Conservation (phyloP, 2,888 invertebrate genomes). For the Gortyna flavago region DNA sequence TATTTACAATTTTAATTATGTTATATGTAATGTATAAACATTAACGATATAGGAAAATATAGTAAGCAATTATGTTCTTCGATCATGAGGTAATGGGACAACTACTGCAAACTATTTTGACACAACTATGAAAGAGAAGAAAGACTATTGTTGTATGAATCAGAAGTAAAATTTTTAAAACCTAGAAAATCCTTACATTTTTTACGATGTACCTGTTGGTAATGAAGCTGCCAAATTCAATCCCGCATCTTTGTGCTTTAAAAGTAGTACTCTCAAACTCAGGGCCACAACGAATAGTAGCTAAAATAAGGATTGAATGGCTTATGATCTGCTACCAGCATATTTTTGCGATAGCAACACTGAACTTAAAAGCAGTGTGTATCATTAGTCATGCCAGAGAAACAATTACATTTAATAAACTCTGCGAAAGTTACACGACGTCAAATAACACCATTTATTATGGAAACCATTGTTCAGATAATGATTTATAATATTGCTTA, state of each 20-base stretch:
- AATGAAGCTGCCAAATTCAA: not conserved
- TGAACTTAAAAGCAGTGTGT: slow-evolving; percentile 56
- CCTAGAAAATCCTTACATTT: no score
- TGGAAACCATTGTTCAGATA: slow-evolving; percentile 58
- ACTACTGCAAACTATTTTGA: not conserved
- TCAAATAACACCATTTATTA: slow-evolving; percentile 70
- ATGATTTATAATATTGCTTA: slow-evolving; percentile 61
- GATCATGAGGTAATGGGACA: not conserved
- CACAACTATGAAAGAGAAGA: not conserved
- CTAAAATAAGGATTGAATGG: not conserved
- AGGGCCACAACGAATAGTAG: fast-evolving
- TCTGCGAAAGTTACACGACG: slow-evolving; percentile 67
- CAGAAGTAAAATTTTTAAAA: not conserved
- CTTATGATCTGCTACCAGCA: not conserved
- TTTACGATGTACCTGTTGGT: not conserved
- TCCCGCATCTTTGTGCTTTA: not conserved
- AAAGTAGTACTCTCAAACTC: no score
- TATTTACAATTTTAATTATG: not conserved
- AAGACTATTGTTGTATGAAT: not conserved
- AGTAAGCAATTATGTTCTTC: not conserved
- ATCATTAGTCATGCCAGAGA: slow-evolving; percentile 60
- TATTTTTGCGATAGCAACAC: not conserved
- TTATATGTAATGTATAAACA: not conserved
- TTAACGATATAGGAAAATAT: not conserved
- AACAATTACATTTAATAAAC: slow-evolving; percentile 74